Evolutionary conservation across 2,888 invertebrate genomes (phyloP), one percentile per base, ranked within the genome.

Genomic region (Amblyjoppa fuscipennis): DNA sequence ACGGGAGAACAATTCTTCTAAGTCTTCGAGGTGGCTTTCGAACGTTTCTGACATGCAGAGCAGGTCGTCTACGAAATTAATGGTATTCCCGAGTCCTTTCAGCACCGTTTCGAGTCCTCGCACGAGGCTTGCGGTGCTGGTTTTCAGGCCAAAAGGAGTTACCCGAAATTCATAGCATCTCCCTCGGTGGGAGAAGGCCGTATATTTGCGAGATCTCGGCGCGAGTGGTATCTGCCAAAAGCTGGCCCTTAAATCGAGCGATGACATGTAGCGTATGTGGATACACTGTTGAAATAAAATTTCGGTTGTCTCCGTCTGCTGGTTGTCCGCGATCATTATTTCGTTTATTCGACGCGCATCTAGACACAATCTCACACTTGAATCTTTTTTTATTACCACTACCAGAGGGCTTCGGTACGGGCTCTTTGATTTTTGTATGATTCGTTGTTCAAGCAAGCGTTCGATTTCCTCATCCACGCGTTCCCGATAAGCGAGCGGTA

Each of bases 61-160:
- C 6, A 64, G 64, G 16, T 64, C 64, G 28, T 64, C 64, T 13
- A 64, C 64, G 34, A 64, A 64, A 13, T 28, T 64, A 11, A 53
- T 13, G 0, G 53, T 53, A 13, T 53, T 53, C 16, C 53, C 53
- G 9, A 53, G 53, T n/a, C 53, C 53, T 16, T 53, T 13, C 16
- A 53, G 16, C 0, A 53, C 53, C 0, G 13, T 13, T n/a, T 53
- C 53, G 0, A 53, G 16, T n/a, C 53, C 53, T 41, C 20, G 20
- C 20, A 20, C 20, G 20, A 20, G 20, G 20, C 20, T 20, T 20
- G 20, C 20, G 20, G 20, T 20, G 20, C 20, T 20, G 20, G 20
- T 20, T 20, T 20, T 20, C 20, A 20, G 20, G 20, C 20, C 20
- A 20, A 20, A 20, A 20, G 20, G 20, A 20, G 20, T 20, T 20